Evolutionary conservation across 1,140 invertebrate species (phyloP), one percentile per base, ranked within the genome.

Genomic region (Metaphire vulgaris): DNA sequence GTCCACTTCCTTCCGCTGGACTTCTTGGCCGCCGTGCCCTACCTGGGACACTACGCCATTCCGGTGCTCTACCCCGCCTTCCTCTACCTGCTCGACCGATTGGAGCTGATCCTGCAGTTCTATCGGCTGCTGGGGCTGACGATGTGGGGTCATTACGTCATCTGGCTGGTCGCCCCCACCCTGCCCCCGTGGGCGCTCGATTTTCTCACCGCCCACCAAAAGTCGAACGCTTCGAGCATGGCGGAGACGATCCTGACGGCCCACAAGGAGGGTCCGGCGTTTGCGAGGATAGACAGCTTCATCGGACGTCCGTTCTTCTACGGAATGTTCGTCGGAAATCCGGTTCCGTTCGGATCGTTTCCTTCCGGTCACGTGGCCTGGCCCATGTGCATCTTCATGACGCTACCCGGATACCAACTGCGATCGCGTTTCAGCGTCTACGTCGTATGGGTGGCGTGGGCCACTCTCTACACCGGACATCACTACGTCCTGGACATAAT

Each of bases 341-440:
- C 77, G 15, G 77, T 78, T 29, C 77, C 77, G 32, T 78, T 78
- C 69, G 77, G 65, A 14, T 78, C 77, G n/a, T 78, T 78, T 65
- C 77, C 77, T 65, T 78, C 77, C 15, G 77, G 77, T 16, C 77
- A 78, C 69, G 77, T 78, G 31, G 66, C 69, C 15, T 78, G 77
- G 77, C 77, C 77, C 15, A 41, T 73, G 66, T 78, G 77, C 66
- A 71, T 71, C 16, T 33, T 68, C 1, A n/a, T 69, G 56, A 64
- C 77, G 1, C 41, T 56, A 12, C 2, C 70, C 14, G 41, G 6
- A 6, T 12, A 56, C 41, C n/a, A n/a, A n/a, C 41, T 56, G 6
- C 41, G 41, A 12, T 21, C 41, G 41, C 6, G 41, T 6, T 78
- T 78, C 41, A n/a, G 29, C 16, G 26, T 70, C 15, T 78, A 78